Evolutionary conservation across 35 echinoderm and acorn worm species (phyloP), one percentile per base, ranked within the genome.

Genomic region (Heliocidaris tuberculata): DNA sequence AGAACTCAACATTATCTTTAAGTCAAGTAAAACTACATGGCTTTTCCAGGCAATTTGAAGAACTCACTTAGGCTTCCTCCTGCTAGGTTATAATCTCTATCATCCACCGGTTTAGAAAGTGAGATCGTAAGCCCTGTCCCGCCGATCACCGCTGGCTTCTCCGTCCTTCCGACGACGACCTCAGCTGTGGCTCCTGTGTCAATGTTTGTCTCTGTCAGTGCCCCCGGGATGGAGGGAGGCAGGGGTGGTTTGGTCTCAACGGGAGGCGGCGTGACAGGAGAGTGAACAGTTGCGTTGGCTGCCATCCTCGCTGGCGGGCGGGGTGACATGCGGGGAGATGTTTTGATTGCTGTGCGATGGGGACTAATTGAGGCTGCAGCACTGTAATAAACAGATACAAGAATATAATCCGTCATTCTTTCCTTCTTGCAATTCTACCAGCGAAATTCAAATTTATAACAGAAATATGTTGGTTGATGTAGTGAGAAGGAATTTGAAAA

Each of bases 121-220:
- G 94, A 59, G 5, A 92, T 54, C 9, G 91, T 52, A 13, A 93
- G 29, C 13, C 91, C 87, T 2, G 87, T 93, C 48, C 91, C 91
- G n/a, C 91, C 91, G 50, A 93, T 93, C 3, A 30, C 19, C 2
- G 91, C 60, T 60, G 48, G 90, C 32, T 65, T 92, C 50, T 85
- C 95, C 49, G 91, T 50, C 91, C 91, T 93, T 90, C 96, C 96
- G 2, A 94, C 78, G 8, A 97, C 88, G 48, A 97, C 88, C 94
- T 97, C 97, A 30, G 97, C 94, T 9, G 95, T 97, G 6, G 97
- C 97, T 19, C 97, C 97, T 2, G 97, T 97, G 49, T 97, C 97
- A 7, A 97, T 92, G 52, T 97, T 97, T 2, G 97, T 97, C 92
- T 97, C 97, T 30, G 95, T 96, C 85, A 97, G 86, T 29, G 93